Evolutionary conservation across 2,797 vertebrate species (phyloP).

Genomic region (Pithecia hirsuta): DNA sequence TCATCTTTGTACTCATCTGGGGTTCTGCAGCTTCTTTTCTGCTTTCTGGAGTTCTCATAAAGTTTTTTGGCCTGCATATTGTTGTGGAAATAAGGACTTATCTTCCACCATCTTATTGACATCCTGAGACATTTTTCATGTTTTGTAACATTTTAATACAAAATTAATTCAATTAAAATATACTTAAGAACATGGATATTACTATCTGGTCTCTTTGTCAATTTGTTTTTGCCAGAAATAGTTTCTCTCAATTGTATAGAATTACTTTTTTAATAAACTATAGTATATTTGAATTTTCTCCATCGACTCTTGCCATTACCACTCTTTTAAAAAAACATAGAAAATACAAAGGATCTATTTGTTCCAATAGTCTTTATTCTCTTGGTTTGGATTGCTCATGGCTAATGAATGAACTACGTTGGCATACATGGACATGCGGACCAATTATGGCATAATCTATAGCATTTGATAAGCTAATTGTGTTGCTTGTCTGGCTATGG

Average conservation of each 20-base stretch:
- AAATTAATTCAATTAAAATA: neutral
- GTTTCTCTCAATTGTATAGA: neutral
- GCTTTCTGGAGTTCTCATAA: neutral
- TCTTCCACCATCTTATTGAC: neutral
- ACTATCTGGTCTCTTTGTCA: neutral
- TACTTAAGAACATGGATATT: neutral
- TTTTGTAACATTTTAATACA: neutral
- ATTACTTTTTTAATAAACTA: neutral
- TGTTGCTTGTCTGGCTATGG: neutral
- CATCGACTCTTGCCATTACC: neutral
- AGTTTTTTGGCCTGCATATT: neutral
- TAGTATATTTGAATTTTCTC: neutral
- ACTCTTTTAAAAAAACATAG: neutral
- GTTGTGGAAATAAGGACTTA: neutral
- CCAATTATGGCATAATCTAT: neutral
- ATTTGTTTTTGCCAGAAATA: neutral
- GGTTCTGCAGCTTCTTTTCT: neutral
- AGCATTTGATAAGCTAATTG: too few species aligned
- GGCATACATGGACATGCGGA: neutral
- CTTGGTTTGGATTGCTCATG: neutral
- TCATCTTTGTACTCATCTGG: too few species aligned
- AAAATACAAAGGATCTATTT: neutral
- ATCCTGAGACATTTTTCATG: neutral
- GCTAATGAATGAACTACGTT: neutral
- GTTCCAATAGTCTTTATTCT: neutral